These are phyloP conservation scores for Glaucopsyche alexis DNA, from an alignment of 2,888 invertebrate species.

Conservation along the genomic window DNA sequence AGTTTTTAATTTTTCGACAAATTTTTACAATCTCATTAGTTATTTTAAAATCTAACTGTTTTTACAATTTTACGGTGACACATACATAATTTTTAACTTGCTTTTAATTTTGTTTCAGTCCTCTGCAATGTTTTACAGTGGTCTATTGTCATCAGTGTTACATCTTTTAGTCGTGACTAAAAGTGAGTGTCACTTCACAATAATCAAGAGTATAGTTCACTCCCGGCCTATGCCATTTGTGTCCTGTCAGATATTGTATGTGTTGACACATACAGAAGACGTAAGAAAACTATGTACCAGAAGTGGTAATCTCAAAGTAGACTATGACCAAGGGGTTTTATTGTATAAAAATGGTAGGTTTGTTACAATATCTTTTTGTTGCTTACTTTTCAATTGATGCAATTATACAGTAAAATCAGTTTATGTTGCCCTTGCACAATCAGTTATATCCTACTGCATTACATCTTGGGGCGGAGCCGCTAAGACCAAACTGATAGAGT, in stretches of 20 bases:
- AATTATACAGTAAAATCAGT: no score
- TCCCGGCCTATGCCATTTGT: slow-evolving; percentile 58
- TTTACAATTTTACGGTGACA: no score
- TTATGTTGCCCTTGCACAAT: no score
- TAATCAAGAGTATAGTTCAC: slow-evolving; percentile 49
- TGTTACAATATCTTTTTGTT: no score
- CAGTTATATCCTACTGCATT: no score
- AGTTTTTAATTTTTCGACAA: no score
- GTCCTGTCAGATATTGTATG: slow-evolving; percentile 44
- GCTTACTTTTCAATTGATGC: no score
- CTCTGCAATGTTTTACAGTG: slow-evolving; percentile 51
- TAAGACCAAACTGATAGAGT: no score
- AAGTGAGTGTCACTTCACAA: slow-evolving; percentile 39
- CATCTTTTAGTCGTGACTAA: slow-evolving; percentile 35
- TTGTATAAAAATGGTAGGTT: slow-evolving; percentile 62
- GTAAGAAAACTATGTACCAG: slow-evolving; percentile 48
- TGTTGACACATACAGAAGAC: slow-evolving; percentile 5
- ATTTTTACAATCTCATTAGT: no score
- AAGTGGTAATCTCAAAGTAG: slow-evolving; percentile 57
- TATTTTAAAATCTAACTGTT: no score
- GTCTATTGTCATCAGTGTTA: slow-evolving; percentile 39
- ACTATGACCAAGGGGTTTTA: slow-evolving; percentile 69
- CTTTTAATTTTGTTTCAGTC: slow-evolving; percentile 53
- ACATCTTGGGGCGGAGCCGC: no score
- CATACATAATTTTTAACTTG: neutral